Conservation (phyloP, 2,113 vertebrate genomes). For the Amphiprion ocellaris region DNA sequence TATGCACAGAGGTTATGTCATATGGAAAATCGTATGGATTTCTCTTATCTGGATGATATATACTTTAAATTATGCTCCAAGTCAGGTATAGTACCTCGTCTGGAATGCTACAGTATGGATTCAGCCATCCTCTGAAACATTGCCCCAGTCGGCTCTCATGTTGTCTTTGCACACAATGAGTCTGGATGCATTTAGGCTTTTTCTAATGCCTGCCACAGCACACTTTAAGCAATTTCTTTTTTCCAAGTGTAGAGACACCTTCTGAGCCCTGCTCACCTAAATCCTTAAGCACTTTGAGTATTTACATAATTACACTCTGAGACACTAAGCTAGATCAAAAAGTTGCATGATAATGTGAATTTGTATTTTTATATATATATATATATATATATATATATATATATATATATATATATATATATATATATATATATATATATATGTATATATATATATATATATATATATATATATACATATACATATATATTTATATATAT, state of each 20-base stretch:
- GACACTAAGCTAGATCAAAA: slow-evolving; percentile 46
- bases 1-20: slow-evolving; percentile 17
- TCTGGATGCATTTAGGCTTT: slow-evolving; percentile 16
- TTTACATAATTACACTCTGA: slow-evolving; percentile 62
- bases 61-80: slow-evolving; percentile 18
- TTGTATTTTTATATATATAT: too few species aligned
- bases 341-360: slow-evolving; percentile 37
- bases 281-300: slow-evolving; percentile 46
- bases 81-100: background rate
- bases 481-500: background rate
- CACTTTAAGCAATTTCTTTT: slow-evolving; percentile 25
- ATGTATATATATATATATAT: too few species aligned
- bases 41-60: background rate
- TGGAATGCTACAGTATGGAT: background rate
- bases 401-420: too few species aligned
- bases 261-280: slow-evolving; percentile 48
- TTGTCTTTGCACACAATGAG: slow-evolving; percentile 1
- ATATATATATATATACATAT: too few species aligned
- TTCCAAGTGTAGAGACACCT: slow-evolving; percentile 21
- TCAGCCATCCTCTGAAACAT: slow-evolving; percentile 6
- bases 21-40: slow-evolving; percentile 12
- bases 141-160: background rate
- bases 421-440: too few species aligned
- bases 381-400: too few species aligned
- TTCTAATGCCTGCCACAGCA: slow-evolving; percentile 31